A percentile compares a stretch with the other conserved stretches of the same genome.
These are phyloP conservation scores for Eristalis arbustorum DNA, from an alignment of 2,888 invertebrate genomes.

Conservation along the genomic window DNA sequence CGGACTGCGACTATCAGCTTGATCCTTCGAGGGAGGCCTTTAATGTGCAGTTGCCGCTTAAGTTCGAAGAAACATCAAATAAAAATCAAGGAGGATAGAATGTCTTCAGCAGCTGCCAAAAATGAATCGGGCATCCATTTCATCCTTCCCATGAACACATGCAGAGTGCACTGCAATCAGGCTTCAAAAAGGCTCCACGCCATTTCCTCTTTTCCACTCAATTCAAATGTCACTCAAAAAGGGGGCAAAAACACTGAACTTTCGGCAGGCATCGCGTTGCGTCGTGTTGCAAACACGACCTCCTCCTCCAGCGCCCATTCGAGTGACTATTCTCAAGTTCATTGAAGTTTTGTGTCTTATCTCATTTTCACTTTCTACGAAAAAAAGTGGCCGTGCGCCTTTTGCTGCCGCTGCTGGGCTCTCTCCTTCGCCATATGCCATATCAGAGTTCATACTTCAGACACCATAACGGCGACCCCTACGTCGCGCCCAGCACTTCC, in stretches of 20 bases:
- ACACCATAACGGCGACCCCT: neutral
- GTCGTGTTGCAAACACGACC: constrained; percentile 21
- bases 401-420: constrained; percentile 24
- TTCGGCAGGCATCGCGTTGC: neutral
- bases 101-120: too few species aligned
- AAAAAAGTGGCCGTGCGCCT: constrained; percentile 17
- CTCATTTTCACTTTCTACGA: constrained; percentile 60
- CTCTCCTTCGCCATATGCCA: constrained; percentile 33
- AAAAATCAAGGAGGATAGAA: too few species aligned
- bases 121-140: too few species aligned
- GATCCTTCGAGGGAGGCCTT: too few species aligned
- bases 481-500: neutral
- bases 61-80: too few species aligned
- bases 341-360: constrained; percentile 59
- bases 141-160: too few species aligned
- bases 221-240: neutral
- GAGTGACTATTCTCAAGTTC: constrained; percentile 53
- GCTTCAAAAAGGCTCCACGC: neutral
- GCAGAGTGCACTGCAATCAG: too few species aligned
- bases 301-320: constrained; percentile 35
- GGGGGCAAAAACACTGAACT: neutral
- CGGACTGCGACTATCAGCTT: too few species aligned
- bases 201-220: neutral
- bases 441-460: neutral
- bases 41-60: too few species aligned